Conservation (phyloP, 2,888 invertebrate species). For the Lacanobia oleracea region DNA sequence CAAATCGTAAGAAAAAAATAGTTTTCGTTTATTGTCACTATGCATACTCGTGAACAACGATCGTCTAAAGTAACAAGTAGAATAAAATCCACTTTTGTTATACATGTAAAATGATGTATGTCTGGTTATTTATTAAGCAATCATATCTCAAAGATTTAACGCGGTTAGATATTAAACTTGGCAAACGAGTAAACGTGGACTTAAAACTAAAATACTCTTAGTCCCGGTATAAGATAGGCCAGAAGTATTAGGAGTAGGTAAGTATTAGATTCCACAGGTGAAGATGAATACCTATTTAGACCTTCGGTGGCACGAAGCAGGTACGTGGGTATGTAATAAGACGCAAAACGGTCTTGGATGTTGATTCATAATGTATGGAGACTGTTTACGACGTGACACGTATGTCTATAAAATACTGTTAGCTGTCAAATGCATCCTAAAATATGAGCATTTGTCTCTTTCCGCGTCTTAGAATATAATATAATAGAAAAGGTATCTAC, state of each 20-base stretch:
- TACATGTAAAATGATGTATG: neutral
- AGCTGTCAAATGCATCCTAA: slow-evolving; percentile 20
- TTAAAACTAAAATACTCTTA: neutral
- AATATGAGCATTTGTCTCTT: slow-evolving; percentile 25
- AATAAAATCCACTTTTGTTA: neutral
- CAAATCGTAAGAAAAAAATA: no score
- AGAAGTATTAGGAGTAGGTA: no score
- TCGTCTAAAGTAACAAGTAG: no score
- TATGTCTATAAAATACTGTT: slow-evolving; percentile 10
- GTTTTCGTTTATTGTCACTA: no score
- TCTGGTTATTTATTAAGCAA: neutral
- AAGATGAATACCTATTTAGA: slow-evolving; percentile 23
- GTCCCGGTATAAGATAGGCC: neutral
- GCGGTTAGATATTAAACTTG: no score
- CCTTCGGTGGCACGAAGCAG: neutral
- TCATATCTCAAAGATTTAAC: neutral
- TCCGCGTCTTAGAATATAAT: neutral
- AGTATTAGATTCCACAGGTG: neutral
- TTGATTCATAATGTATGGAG: neutral
- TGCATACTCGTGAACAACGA: no score
- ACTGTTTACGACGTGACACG: slow-evolving; percentile 23
- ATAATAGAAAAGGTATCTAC: no score
- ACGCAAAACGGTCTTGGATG: slow-evolving; percentile 1
- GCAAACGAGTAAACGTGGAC: neutral
- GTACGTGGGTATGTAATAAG: slow-evolving; percentile 4